Percentiles rank a stretch among this genome's conserved stretches.
phyloP scores from a whole-genome alignment of 2,797 vertebrate genomes.

The Anniella stebbinsi region DNA sequence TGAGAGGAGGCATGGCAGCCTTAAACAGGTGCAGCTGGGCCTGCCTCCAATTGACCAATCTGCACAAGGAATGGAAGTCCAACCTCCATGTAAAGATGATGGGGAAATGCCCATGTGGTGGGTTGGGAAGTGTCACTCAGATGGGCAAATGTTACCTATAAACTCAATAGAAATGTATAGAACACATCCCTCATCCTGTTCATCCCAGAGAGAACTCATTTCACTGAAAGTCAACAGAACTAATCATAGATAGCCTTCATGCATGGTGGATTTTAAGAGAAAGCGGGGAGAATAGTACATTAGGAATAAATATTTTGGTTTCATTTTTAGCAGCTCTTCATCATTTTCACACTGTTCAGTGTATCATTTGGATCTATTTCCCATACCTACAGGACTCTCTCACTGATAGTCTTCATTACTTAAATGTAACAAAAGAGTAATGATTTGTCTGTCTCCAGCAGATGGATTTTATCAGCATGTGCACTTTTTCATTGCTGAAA shows the following conservation, averaged over 20 bases:
- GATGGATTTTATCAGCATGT: constrained; percentile 48
- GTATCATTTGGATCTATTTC: neutral
- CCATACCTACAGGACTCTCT: constrained; percentile 32
- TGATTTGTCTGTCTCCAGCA: constrained; percentile 32
- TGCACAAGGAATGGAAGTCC: neutral
- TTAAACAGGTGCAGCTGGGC: neutral
- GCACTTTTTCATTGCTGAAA: constrained; percentile 35
- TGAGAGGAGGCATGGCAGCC: neutral
- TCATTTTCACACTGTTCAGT: constrained; percentile 32
- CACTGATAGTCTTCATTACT: constrained; percentile 41
- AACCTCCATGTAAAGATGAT: neutral
- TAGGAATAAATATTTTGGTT: constrained; percentile 17
- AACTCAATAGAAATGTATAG: neutral
- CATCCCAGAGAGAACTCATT: constrained; percentile 14
- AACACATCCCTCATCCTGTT: constrained; percentile 1
- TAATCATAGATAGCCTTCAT: constrained; percentile 8
- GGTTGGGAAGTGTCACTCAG: neutral
- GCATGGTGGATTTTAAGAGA: constrained; percentile 17
- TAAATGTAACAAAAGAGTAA: constrained; percentile 30
- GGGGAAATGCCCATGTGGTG: neutral
- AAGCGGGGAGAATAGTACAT: neutral
- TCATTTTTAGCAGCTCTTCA: constrained; percentile 31
- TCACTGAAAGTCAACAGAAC: neutral
- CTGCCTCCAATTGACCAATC: neutral
- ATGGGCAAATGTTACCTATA: neutral